Evolutionary conservation across 2,797 vertebrate species (phyloP), one percentile per base, ranked within the genome.

Genomic region (Halcyon chelicuti): DNA sequence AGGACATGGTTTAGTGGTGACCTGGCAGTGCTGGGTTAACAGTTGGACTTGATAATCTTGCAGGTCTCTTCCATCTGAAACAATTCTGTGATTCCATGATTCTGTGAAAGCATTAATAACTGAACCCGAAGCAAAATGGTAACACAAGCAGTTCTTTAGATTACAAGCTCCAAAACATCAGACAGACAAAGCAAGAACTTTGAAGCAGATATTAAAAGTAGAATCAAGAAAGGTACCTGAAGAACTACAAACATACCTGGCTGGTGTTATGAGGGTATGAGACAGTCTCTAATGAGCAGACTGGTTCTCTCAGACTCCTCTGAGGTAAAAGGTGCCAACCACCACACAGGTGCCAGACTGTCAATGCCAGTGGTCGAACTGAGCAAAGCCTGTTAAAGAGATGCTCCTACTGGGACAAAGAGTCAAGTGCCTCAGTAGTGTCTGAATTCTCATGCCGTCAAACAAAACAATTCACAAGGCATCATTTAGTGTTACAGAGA

Each of bases 351-450:
- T 42, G 23, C 52, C 54, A 77, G 35, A 15, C 3, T 5, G 25
- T 28, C 35, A 73, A 8, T 6, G 14, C 10, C 71, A 40, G 57
- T 35, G 67, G 5, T 51, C 17, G 0, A 0, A 10, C 28, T 4
- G 11, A 61, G 28, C 9, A 67, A 62, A 52, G 5, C 25, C 39
- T 31, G 5, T 11, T 5, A 11, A n/a, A 80, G 25, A 39, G 47
- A 51, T 26, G 17, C 14, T 74, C 20, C 57, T 49, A 40, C 21
- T 2, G 3, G 37, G 26, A 39, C 35, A 58, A 33, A 28, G 28
- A 83, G 31, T 10, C 2, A 0, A 81, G 28, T 33, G 31, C 23
- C 46, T 42, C 61, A 14, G 22, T 3, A 54, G 14, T 18, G 29
- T 15, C 33, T 2, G 6, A 80, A 42, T 33, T 60, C 58, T 81